Evolutionary conservation across 2,797 vertebrate genomes (phyloP).

Genomic region (Platalea minor): DNA sequence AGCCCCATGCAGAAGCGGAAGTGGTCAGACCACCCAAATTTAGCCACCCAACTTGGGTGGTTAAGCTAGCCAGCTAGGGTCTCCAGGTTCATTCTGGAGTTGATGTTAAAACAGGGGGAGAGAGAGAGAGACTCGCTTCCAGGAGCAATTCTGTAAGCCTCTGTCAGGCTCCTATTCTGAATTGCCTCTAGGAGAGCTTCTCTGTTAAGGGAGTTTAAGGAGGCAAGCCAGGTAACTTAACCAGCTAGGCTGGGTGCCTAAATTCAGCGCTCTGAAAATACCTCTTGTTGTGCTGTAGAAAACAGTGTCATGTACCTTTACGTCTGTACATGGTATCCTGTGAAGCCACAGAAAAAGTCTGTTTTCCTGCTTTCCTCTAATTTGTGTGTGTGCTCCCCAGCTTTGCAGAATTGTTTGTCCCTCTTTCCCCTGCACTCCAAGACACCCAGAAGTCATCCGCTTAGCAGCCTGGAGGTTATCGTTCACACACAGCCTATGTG

Average conservation of each 20-base stretch:
- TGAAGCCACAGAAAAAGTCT: background rate
- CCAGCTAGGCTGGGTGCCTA: background rate
- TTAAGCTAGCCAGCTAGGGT: background rate
- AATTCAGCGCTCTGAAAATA: background rate
- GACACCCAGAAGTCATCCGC: background rate
- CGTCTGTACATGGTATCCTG: fast-evolving
- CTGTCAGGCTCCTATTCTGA: background rate
- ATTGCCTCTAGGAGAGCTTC: background rate
- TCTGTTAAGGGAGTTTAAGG: background rate
- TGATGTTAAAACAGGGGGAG: background rate
- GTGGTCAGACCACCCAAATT: slow-evolving; percentile 27
- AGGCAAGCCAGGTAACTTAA: background rate
- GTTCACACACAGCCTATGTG: background rate
- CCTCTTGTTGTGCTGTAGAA: background rate
- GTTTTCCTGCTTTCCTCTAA: background rate
- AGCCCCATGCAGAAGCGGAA: background rate
- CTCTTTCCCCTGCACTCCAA: background rate
- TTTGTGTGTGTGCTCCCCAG: background rate
- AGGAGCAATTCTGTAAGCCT: background rate
- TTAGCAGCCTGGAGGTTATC: background rate
- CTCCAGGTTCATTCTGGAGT: background rate
- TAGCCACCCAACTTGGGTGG: background rate
- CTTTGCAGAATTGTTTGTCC: background rate
- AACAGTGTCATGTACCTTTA: background rate
- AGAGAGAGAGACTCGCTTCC: background rate